These are phyloP conservation scores for Cassiopea andromeda DNA, from an alignment of 30 jellyfish, hydroid and myxozoan species.

Conservation along the genomic window DNA sequence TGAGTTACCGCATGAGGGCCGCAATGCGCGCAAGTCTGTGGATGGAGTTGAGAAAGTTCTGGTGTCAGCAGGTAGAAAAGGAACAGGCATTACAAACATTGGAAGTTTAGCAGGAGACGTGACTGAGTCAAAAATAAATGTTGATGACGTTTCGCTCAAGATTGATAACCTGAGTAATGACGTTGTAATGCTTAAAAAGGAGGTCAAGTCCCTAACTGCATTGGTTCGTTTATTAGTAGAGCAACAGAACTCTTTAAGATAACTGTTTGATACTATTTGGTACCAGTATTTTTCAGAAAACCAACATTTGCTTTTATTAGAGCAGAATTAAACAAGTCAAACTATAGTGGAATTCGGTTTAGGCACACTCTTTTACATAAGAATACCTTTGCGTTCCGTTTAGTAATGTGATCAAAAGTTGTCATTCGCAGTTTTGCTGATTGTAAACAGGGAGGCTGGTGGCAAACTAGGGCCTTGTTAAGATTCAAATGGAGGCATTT, in stretches of 20 bases:
- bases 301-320: background rate
- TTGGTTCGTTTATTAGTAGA: conserved; percentile 53
- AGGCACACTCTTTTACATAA: background rate
- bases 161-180: conserved; percentile 59
- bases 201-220: conserved; percentile 53
- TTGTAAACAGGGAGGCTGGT: too few species aligned
- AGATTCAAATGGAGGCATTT: too few species aligned
- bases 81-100: conserved; percentile 20
- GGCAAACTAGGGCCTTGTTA: too few species aligned
- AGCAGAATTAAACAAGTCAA: background rate
- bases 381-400: background rate
- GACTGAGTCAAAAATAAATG: conserved; percentile 55
- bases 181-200: conserved; percentile 52
- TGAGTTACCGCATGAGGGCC: conserved; percentile 34
- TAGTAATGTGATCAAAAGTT: too few species aligned
- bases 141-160: conserved; percentile 11
- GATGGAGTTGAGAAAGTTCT: conserved; percentile 48
- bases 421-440: too few species aligned
- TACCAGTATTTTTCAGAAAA: conserved; percentile 3
- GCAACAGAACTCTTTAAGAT: conserved; percentile 48
- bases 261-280: conserved; percentile 15
- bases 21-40: conserved; percentile 20
- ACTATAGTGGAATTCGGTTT: background rate
- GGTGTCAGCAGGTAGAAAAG: background rate
- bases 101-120: conserved; percentile 43